Conservation (phyloP, 2,797 vertebrate genomes). For the Alosa sapidissima region DNA sequence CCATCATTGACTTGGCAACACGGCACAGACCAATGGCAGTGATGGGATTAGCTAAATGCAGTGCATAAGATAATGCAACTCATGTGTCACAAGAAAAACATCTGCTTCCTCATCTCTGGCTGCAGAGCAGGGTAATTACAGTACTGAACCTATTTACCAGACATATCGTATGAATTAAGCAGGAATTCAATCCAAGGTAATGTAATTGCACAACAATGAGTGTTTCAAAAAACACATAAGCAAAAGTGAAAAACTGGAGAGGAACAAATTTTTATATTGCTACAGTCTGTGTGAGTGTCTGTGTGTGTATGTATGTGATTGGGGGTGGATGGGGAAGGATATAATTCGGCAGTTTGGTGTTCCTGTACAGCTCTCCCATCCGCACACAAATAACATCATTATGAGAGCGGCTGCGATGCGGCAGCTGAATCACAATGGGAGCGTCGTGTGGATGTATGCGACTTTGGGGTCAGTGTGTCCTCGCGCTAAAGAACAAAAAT, state of each 20-base stretch:
- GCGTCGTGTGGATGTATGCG: slow-evolving; percentile 40
- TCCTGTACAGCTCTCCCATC: slow-evolving; percentile 63
- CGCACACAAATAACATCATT: slow-evolving; percentile 62
- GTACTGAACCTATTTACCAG: slow-evolving; percentile 77
- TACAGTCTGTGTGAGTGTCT: neutral
- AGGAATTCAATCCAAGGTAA: slow-evolving; percentile 71
- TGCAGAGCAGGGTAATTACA: slow-evolving; percentile 71
- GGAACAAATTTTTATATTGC: slow-evolving; percentile 60
- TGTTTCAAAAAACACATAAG: slow-evolving; percentile 66
- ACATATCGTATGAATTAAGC: slow-evolving; percentile 77
- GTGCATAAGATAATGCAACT: slow-evolving; percentile 54
- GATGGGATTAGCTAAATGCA: slow-evolving; percentile 55
- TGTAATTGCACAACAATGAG: slow-evolving; percentile 77
- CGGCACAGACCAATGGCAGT: slow-evolving; percentile 56
- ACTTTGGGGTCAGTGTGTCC: slow-evolving; percentile 57
- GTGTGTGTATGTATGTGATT: slow-evolving; percentile 36
- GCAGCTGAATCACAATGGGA: slow-evolving; percentile 58
- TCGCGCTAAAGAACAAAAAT: slow-evolving; percentile 56
- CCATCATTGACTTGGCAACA: slow-evolving; percentile 39
- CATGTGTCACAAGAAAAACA: slow-evolving; percentile 53
- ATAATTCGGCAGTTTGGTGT: neutral
- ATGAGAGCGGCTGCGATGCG: slow-evolving; percentile 51
- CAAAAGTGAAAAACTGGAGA: slow-evolving; percentile 69
- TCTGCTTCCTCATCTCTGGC: slow-evolving; percentile 51
- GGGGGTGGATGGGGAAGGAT: slow-evolving; percentile 4